phyloP scores from a whole-genome alignment of 2,888 invertebrate genomes.

The Sarcophaga carnaria region DNA sequence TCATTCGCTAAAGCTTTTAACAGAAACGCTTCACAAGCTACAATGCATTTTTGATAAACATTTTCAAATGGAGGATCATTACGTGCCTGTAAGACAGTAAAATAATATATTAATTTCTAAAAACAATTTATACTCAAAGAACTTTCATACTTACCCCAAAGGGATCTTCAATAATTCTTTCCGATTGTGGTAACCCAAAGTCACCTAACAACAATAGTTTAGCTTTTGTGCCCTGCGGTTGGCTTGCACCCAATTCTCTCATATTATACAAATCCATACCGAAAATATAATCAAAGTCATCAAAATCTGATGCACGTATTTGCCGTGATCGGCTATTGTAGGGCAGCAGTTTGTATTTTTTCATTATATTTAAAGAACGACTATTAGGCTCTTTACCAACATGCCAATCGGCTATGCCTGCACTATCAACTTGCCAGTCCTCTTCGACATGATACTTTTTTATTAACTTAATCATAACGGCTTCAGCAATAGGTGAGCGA shows the following conservation, averaged over 20 bases:
- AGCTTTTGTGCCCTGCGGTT: constrained; percentile 86
- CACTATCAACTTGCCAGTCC: constrained; percentile 94
- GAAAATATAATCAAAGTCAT: constrained; percentile 93
- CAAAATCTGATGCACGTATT: constrained; percentile 89
- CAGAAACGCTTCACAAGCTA: constrained; percentile 86
- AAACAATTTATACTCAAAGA: background rate
- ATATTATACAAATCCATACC: constrained; percentile 97
- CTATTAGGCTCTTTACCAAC: constrained; percentile 91
- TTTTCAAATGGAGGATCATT: constrained; percentile 88
- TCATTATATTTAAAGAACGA: constrained; percentile 88
- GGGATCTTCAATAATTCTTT: constrained; percentile 93
- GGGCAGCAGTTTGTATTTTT: constrained; percentile 88
- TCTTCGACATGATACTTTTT: constrained; percentile 85
- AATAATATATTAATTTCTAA: constrained; percentile 5
- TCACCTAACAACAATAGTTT: constrained; percentile 91
- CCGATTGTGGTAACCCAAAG: constrained; percentile 90
- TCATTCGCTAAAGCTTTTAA: constrained; percentile 72
- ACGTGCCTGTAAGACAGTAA: constrained; percentile 83
- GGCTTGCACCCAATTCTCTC: constrained; percentile 84
- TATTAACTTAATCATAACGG: constrained; percentile 90
- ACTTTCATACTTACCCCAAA: constrained; percentile 88
- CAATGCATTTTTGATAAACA: constrained; percentile 87
- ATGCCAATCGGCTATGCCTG: constrained; percentile 94
- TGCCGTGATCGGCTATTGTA: constrained; percentile 90
- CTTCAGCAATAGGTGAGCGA: constrained; percentile 97